Percentiles rank a stretch among this genome's conserved stretches.
phyloP scores from a whole-genome alignment of 2,797 vertebrate species.

The Thamnophis elegans region DNA sequence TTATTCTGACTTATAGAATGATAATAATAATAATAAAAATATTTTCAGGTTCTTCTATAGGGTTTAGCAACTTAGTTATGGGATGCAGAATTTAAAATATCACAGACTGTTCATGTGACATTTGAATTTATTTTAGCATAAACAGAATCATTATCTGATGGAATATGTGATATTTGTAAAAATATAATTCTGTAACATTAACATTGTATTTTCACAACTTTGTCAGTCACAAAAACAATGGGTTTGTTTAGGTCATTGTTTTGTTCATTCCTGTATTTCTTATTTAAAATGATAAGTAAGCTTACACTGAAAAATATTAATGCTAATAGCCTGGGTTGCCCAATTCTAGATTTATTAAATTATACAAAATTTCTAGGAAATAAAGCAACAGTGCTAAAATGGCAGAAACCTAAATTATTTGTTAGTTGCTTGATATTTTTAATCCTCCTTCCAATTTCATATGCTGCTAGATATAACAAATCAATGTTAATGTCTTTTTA shows the following conservation, averaged over 20 bases:
- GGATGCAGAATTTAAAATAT: neutral
- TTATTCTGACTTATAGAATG: neutral
- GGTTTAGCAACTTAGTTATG: neutral
- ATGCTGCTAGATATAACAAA: constrained; percentile 36
- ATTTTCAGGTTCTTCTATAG: neutral
- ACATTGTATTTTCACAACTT: constrained; percentile 12
- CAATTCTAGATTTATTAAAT: constrained; percentile 31
- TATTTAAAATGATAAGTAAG: constrained; percentile 20
- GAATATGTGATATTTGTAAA: neutral
- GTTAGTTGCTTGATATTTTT: constrained; percentile 35
- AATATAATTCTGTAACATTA: neutral
- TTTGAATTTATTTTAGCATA: neutral
- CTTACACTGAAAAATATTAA: neutral
- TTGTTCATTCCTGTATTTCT: constrained; percentile 25
- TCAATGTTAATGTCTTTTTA: constrained; percentile 41
- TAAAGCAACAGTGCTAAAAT: constrained; percentile 19
- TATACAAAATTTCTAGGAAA: neutral
- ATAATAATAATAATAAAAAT: neutral
- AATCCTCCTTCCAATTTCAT: constrained; percentile 23
- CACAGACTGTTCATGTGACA: neutral
- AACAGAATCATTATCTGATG: neutral
- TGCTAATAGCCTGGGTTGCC: neutral
- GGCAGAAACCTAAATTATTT: constrained; percentile 17
- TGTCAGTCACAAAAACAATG: constrained; percentile 17
- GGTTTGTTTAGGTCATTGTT: constrained; percentile 1